Percentiles rank a stretch among this genome's conserved stretches.
Evolutionary conservation across 1,140 invertebrate genomes (phyloP).

Genomic region (Steinernema feltiae): DNA sequence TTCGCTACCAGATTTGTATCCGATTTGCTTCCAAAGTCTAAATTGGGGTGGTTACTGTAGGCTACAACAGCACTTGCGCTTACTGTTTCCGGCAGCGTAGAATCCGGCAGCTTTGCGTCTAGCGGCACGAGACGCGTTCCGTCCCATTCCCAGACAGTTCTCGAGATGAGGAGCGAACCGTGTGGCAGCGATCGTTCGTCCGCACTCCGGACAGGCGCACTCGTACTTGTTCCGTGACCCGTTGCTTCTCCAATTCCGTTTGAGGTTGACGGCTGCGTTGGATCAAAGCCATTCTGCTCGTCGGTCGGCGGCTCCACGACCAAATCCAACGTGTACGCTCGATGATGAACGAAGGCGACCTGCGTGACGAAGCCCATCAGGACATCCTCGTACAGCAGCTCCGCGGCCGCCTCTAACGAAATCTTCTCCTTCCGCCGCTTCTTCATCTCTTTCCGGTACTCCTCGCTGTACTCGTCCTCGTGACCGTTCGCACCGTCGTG

Average conservation of each 20-base stretch:
- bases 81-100: constrained; percentile 10
- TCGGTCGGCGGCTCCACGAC: background rate
- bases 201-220: background rate
- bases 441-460: background rate
- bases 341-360: background rate
- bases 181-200: background rate
- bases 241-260: background rate
- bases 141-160: constrained; percentile 8
- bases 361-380: background rate
- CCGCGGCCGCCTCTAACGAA: background rate
- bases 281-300: too few relatives aligned
- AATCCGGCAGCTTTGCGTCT: background rate
- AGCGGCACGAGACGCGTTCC: background rate
- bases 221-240: background rate
- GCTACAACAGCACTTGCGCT: too few relatives aligned
- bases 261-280: background rate
- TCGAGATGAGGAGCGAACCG: background rate
- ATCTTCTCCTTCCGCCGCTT: background rate
- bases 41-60: too few relatives aligned
- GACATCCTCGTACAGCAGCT: background rate
- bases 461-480: background rate
- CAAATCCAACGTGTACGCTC: background rate
- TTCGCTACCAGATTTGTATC: background rate
- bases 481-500: too few relatives aligned
- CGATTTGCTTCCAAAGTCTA: background rate